Evolutionary conservation across 1,140 invertebrate species (phyloP).

Genomic region (Temnothorax nylanderi): DNA sequence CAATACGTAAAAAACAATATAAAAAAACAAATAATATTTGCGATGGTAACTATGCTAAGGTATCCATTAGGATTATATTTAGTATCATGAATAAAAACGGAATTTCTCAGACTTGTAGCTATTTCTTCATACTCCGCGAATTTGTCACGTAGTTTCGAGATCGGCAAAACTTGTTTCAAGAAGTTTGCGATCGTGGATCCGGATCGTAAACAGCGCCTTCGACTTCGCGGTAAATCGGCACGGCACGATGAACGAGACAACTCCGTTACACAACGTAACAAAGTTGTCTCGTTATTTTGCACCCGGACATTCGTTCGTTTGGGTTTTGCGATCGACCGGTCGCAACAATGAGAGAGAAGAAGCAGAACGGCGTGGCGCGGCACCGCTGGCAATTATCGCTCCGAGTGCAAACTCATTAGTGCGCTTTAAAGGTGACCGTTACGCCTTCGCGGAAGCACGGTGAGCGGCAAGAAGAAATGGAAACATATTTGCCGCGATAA

Average conservation of each 20-base stretch:
- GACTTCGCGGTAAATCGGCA: constrained; percentile 11
- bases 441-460: constrained; percentile 67
- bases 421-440: constrained; percentile 72
- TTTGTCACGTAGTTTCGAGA: not conserved
- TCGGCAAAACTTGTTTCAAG: not conserved
- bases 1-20: not conserved
- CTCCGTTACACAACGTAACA: constrained; percentile 9
- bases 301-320: not conserved
- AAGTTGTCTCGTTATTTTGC: constrained; percentile 24
- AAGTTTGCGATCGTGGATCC: not conserved
- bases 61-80: not conserved
- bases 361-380: constrained; percentile 15
- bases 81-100: not conserved
- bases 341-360: constrained; percentile 48
- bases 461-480: constrained; percentile 67
- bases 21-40: not conserved
- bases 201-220: not conserved
- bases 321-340: constrained; percentile 56
- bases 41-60: not conserved
- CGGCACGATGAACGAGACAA: constrained; percentile 20
- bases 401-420: constrained; percentile 79
- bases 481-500: constrained; percentile 73
- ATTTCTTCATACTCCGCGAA: not conserved
- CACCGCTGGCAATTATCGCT: constrained; percentile 74
- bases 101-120: not conserved